Evolutionary conservation across 2,888 invertebrate species (phyloP).

Genomic region (Phengaris alcon): DNA sequence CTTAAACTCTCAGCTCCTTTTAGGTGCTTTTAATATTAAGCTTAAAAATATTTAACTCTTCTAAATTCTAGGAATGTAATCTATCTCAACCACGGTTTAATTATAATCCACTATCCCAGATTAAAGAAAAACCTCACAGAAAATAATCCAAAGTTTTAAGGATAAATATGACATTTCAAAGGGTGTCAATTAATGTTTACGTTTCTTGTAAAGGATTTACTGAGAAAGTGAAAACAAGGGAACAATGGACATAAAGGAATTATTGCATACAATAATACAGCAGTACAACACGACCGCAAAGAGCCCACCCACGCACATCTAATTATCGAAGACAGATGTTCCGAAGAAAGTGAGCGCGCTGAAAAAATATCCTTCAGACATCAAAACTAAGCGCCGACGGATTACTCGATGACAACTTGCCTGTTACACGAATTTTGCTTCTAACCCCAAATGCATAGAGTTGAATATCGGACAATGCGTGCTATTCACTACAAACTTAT

Average conservation of each 20-base stretch:
- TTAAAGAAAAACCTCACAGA: conserved; percentile 23
- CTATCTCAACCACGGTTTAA: conserved; percentile 14
- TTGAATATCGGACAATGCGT: conserved; percentile 31
- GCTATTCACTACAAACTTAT: conserved; percentile 29
- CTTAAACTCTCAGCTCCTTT: too few relatives aligned
- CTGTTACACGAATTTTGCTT: conserved; percentile 31
- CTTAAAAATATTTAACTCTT: not conserved
- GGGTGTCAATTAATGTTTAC: conserved; percentile 66
- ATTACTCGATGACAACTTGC: conserved; percentile 48
- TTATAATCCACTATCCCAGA: conserved; percentile 11
- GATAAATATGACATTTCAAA: conserved; percentile 21
- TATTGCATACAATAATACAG: conserved; percentile 59
- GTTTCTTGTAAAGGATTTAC: conserved; percentile 58
- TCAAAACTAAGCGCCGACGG: conserved; percentile 75
- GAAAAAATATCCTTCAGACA: conserved; percentile 66
- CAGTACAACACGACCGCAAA: conserved; percentile 47
- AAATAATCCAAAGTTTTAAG: conserved; percentile 17
- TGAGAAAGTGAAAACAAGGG: conserved; percentile 72
- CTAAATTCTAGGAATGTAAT: conserved; percentile 11
- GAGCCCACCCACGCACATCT: conserved; percentile 64
- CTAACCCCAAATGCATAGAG: conserved; percentile 33
- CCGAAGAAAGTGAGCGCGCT: conserved; percentile 59
- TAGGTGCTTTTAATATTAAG: too few relatives aligned
- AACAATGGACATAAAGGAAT: conserved; percentile 61
- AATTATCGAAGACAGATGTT: conserved; percentile 73